phyloP scores from a whole-genome alignment of 2,797 vertebrate genomes.

The Lepilemur septentrionalis region DNA sequence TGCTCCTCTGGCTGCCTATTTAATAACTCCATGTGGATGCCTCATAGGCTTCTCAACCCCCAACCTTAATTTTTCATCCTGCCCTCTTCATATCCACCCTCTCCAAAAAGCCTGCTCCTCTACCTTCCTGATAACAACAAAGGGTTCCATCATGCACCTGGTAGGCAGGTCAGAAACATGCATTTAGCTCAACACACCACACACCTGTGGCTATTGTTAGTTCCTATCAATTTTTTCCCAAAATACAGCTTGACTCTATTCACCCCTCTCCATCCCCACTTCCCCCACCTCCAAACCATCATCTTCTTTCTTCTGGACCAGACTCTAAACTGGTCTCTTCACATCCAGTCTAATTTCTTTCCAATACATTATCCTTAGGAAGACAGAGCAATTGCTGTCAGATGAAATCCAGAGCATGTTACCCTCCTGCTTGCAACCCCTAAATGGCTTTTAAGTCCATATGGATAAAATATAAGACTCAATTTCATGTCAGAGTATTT shows the following conservation, averaged over 20 bases:
- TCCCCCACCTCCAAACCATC: neutral
- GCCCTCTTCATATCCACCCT: neutral
- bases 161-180: neutral
- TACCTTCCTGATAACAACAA: neutral
- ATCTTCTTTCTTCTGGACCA: neutral
- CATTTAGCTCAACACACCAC: neutral
- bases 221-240: neutral
- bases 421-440: neutral
- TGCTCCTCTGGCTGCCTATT: neutral
- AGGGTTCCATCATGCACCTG: neutral
- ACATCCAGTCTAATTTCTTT: neutral
- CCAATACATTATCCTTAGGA: neutral
- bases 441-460: neutral
- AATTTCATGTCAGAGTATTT: neutral
- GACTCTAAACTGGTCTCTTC: neutral
- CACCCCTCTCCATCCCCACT: neutral
- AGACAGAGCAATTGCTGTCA: neutral
- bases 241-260: neutral
- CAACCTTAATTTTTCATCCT: neutral
- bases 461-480: neutral
- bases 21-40: neutral
- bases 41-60: neutral
- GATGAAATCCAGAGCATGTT: neutral
- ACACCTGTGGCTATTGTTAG: neutral
- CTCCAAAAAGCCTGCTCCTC: neutral